A percentile compares a stretch with the other conserved stretches of the same genome.
Evolutionary conservation across 2,888 invertebrate species (phyloP).

Genomic region (Megalurothrips usitatus): DNA sequence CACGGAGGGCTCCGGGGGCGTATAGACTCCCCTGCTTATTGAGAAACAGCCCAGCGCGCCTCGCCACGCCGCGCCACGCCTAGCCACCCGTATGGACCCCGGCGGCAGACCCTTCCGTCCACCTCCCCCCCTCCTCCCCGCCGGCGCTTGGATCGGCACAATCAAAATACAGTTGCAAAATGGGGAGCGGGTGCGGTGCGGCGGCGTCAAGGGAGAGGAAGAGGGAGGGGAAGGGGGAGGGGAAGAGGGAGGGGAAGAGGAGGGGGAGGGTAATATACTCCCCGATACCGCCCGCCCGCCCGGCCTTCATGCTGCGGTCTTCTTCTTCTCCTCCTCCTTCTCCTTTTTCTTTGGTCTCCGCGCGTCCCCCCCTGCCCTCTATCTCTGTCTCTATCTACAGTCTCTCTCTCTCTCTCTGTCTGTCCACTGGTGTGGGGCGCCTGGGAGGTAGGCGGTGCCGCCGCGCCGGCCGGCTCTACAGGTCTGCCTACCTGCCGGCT

Average conservation of each 20-base stretch:
- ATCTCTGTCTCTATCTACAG: no score
- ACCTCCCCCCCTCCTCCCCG: neutral
- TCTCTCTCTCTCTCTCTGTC: neutral
- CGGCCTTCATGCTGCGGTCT: neutral
- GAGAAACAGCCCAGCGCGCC: neutral
- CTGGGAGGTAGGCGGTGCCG: neutral
- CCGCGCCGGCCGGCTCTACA: neutral
- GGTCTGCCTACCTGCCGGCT: neutral
- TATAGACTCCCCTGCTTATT: no score
- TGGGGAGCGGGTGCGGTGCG: slow-evolving; percentile 8
- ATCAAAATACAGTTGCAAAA: slow-evolving; percentile 24
- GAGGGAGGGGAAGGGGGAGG: neutral
- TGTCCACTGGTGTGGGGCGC: neutral
- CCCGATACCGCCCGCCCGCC: neutral
- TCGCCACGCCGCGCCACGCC: neutral
- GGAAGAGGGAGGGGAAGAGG: neutral
- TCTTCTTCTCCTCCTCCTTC: neutral
- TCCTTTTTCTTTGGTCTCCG: no score
- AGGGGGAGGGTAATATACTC: neutral
- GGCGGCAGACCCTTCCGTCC: neutral
- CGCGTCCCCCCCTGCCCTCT: no score
- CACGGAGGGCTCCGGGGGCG: neutral
- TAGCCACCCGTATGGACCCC: neutral
- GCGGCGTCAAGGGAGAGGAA: neutral
- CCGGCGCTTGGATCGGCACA: neutral